A percentile compares a stretch with the other conserved stretches of the same genome.
phyloP scores from a whole-genome alignment of 2,888 invertebrate species.

The Rotaria socialis region DNA sequence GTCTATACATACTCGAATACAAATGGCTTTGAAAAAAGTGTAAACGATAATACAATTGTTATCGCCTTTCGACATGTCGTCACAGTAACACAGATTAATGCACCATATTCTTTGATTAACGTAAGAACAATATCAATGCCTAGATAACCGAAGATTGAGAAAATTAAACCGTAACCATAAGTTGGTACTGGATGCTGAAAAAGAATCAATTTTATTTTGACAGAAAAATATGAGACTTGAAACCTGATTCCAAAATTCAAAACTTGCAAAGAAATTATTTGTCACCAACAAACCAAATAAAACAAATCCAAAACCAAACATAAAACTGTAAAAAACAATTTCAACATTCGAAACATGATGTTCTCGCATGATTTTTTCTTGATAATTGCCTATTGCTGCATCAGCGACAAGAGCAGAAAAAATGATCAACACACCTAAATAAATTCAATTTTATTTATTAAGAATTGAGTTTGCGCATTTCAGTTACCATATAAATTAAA shows the following conservation, averaged over 20 bases:
- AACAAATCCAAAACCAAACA: neutral
- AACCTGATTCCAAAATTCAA: conserved; percentile 38
- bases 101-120: conserved; percentile 80
- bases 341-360: conserved; percentile 42
- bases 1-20: conserved; percentile 75
- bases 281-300: conserved; percentile 45
- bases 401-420: conserved; percentile 83
- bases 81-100: conserved; percentile 85
- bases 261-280: conserved; percentile 36
- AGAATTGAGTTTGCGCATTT: neutral
- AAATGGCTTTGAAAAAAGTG: conserved; percentile 88
- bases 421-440: conserved; percentile 62
- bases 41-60: conserved; percentile 83
- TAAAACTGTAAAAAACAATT: conserved; percentile 38
- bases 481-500: conserved; percentile 60
- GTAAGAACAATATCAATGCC: conserved; percentile 88
- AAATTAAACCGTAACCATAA: conserved; percentile 78
- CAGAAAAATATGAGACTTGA: too few species aligned
- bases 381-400: conserved; percentile 90
- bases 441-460: neutral
- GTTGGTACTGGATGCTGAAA: conserved; percentile 66
- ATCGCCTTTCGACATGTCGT: conserved; percentile 71
- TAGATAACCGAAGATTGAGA: conserved; percentile 82
- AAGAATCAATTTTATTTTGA: too few species aligned
- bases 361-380: conserved; percentile 69